Conservation (phyloP, 1,140 invertebrate species). For the Orchestia grillus region DNA sequence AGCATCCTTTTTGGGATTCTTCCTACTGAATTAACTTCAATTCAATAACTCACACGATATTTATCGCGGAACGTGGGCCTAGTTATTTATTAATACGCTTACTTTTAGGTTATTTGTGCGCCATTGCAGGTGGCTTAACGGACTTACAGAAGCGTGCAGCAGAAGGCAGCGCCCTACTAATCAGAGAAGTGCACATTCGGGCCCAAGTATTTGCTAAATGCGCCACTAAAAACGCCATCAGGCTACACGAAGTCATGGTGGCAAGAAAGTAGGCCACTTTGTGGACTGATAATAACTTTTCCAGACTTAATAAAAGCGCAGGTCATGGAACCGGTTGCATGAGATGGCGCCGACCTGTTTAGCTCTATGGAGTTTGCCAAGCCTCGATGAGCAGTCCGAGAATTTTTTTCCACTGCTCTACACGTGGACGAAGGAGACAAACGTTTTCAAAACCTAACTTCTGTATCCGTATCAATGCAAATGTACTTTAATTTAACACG, state of each 20-base stretch:
- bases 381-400: neutral
- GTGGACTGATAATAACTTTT: constrained; percentile 39
- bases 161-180: neutral
- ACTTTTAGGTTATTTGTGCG: neutral
- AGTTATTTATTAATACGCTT: neutral
- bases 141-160: neutral
- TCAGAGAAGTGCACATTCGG: neutral
- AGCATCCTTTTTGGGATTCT: too few relatives aligned
- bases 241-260: neutral
- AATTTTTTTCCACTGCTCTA: neutral
- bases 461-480: neutral
- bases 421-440: neutral
- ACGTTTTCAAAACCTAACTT: neutral
- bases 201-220: neutral
- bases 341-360: neutral
- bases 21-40: too few relatives aligned
- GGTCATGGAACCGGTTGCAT: constrained; percentile 30
- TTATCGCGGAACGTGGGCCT: neutral
- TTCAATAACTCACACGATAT: neutral
- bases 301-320: neutral
- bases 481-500: neutral
- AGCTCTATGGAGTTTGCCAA: neutral
- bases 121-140: neutral
- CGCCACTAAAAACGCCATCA: neutral
- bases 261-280: constrained; percentile 24